Conservation (phyloP, 2,888 invertebrate species). For the Tetranychus truncatus region DNA sequence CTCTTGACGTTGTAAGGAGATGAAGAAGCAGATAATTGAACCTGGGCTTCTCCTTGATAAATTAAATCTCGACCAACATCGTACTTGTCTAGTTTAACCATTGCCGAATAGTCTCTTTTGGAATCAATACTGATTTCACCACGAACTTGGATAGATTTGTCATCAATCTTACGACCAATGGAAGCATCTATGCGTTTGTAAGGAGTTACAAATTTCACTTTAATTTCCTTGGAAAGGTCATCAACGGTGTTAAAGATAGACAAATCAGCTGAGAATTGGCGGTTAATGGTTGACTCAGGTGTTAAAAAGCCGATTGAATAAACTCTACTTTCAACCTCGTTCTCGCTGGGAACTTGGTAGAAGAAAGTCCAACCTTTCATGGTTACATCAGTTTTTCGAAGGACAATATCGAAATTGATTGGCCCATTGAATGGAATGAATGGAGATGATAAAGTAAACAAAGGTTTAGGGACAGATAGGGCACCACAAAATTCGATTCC, state of each 20-base stretch:
- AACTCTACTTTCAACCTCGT: neutral
- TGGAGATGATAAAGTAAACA: neutral
- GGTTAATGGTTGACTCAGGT: neutral
- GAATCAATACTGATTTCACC: neutral
- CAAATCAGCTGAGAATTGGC: neutral
- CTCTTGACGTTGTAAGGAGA: neutral
- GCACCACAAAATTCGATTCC: neutral
- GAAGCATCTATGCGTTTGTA: neutral
- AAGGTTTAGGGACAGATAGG: neutral
- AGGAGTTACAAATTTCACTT: neutral
- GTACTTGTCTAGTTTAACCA: neutral
- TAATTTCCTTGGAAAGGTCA: neutral
- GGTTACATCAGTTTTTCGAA: neutral
- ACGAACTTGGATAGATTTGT: neutral
- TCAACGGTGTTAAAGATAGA: neutral
- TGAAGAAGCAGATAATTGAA: neutral
- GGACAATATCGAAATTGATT: neutral
- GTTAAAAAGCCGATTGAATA: neutral
- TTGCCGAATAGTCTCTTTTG: neutral
- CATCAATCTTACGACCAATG: neutral
- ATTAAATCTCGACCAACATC: neutral
- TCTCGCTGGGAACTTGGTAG: neutral
- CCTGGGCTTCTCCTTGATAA: neutral
- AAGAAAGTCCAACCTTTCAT: neutral
- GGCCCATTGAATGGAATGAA: constrained; percentile 5